phyloP scores from a whole-genome alignment of 2,113 vertebrate genomes.

The Albula goreensis region DNA sequence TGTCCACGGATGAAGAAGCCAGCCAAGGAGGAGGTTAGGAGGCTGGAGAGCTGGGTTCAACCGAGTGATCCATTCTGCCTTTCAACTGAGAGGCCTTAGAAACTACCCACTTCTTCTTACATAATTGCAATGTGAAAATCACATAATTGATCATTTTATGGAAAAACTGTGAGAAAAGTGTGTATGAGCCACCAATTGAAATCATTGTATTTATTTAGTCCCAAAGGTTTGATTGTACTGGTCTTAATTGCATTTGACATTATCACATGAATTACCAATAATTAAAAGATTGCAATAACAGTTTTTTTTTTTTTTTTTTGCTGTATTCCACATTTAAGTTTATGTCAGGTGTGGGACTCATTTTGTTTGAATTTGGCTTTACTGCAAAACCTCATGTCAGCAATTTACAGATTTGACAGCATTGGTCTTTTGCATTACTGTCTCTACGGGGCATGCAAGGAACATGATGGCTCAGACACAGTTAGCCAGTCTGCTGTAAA shows the following conservation, averaged over 20 bases:
- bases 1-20: conserved; percentile 92
- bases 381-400: background rate
- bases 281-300: background rate
- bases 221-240: background rate
- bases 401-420: background rate
- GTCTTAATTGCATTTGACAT: background rate
- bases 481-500: background rate
- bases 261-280: background rate
- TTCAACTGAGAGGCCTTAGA: background rate
- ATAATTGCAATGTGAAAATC: background rate
- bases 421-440: background rate
- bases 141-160: background rate
- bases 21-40: conserved; percentile 72
- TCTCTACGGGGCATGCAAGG: background rate
- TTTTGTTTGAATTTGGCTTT: background rate
- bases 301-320: background rate
- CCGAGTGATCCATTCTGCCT: background rate
- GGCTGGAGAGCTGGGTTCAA: background rate
- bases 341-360: background rate
- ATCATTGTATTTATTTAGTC: background rate
- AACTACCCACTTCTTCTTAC: background rate
- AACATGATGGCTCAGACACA: background rate
- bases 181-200: background rate
- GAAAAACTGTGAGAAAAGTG: background rate
- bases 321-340: background rate